Conservation (phyloP, 1,140 invertebrate genomes). For the Tetramorium simillimum region DNA sequence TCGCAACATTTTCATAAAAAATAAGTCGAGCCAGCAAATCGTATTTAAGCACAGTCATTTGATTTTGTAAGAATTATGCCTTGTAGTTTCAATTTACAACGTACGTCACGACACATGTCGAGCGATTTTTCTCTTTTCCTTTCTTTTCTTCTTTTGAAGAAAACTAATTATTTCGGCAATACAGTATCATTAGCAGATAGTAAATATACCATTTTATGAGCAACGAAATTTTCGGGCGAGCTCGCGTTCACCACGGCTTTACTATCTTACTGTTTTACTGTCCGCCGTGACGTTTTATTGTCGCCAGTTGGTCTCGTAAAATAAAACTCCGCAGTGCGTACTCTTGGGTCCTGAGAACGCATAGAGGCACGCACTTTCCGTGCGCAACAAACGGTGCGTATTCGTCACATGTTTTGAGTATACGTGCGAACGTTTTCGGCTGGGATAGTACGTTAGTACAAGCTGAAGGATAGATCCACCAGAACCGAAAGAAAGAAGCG, state of each 20-base stretch:
- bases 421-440: constrained; percentile 75
- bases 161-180: background rate
- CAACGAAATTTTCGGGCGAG: background rate
- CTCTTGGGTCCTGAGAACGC: background rate
- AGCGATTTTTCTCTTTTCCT: background rate
- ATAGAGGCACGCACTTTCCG: constrained; percentile 2
- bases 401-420: constrained; percentile 77
- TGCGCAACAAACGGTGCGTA: background rate
- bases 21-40: background rate
- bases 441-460: constrained; percentile 69
- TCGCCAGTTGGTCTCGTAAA: constrained; percentile 21
- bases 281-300: background rate
- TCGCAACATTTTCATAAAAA: background rate
- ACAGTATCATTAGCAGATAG: background rate
- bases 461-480: no score
- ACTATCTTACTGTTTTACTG: constrained; percentile 5
- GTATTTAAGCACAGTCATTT: background rate
- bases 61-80: background rate
- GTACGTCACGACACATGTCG: background rate
- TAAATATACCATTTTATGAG: background rate
- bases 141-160: background rate
- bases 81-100: background rate
- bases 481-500: constrained; percentile 74
- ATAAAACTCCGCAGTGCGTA: constrained; percentile 21
- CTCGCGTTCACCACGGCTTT: background rate